Percentiles rank a stretch among this genome's conserved stretches.
phyloP scores from a whole-genome alignment of 2,888 invertebrate species.

The Theretra japonica region DNA sequence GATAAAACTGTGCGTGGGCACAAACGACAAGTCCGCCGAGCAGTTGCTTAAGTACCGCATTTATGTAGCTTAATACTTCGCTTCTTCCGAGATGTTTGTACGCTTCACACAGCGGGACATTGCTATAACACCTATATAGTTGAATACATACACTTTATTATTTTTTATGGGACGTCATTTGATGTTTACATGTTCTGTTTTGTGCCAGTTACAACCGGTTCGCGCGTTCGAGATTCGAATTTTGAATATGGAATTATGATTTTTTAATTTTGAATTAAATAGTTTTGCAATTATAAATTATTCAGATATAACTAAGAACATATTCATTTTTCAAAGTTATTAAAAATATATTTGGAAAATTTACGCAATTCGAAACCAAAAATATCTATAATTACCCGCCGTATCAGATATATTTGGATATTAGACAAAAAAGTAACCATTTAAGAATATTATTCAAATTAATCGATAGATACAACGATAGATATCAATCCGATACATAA shows the following conservation, averaged over 20 bases:
- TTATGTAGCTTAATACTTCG: conserved; percentile 69
- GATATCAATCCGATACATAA: conserved; percentile 23
- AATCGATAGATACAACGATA: conserved; percentile 28
- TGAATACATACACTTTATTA: background rate
- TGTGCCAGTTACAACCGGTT: background rate
- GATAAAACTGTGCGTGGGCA: conserved; percentile 80
- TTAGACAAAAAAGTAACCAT: conserved; percentile 19
- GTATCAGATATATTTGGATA: background rate
- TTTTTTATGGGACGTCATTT: background rate
- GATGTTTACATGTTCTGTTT: conserved; percentile 14
- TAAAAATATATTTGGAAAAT: conserved; percentile 1
- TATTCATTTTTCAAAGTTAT: background rate
- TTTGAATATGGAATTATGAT: background rate
- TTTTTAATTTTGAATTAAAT: background rate
- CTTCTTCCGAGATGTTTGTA: conserved; percentile 32
- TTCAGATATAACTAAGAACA: too few relatives aligned
- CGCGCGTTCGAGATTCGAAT: background rate
- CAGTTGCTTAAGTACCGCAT: conserved; percentile 75
- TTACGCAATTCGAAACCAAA: background rate
- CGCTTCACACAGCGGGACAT: conserved; percentile 34
- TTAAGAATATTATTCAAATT: conserved; percentile 28
- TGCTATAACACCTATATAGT: conserved; percentile 33
- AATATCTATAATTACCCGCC: background rate
- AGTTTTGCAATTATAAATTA: background rate
- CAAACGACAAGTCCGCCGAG: conserved; percentile 58